Percentiles rank a stretch among this genome's conserved stretches.
Conservation (phyloP, 2,113 vertebrate genomes). For the Corythornis vintsioides region DNA sequence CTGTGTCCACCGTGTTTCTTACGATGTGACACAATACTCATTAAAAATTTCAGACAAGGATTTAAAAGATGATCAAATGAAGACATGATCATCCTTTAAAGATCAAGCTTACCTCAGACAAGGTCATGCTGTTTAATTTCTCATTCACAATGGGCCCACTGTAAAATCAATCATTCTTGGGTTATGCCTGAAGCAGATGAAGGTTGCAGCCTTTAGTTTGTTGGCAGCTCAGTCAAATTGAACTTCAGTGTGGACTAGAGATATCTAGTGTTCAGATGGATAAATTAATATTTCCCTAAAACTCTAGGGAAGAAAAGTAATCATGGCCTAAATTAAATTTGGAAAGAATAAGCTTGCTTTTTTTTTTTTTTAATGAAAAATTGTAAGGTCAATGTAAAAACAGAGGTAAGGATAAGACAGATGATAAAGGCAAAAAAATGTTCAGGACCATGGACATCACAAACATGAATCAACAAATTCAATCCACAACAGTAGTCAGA, state of each 20-base stretch:
- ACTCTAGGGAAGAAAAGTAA: not conserved
- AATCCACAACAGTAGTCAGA: not conserved
- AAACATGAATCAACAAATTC: not conserved
- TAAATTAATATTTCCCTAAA: not conserved
- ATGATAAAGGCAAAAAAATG: not conserved
- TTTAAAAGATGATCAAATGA: slow-evolving; percentile 7
- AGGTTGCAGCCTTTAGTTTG: not conserved
- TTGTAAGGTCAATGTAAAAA: not conserved
- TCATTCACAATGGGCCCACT: not conserved
- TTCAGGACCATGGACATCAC: not conserved
- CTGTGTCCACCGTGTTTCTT: not conserved
- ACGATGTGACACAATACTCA: not conserved
- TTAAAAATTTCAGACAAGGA: not conserved
- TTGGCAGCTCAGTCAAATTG: not conserved
- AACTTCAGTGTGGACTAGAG: not conserved
- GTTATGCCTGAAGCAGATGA: not conserved
- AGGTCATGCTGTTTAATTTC: not conserved
- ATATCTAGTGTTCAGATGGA: not conserved
- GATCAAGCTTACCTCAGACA: not conserved
- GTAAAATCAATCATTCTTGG: slow-evolving; percentile 8
- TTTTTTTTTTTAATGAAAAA: not conserved
- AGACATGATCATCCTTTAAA: slow-evolving; percentile 5
- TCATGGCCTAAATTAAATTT: not conserved
- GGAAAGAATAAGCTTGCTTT: not conserved
- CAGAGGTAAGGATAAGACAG: not conserved